Conservation (phyloP, 1,140 invertebrate species). For the Cyrtorhinus lividipennis region DNA sequence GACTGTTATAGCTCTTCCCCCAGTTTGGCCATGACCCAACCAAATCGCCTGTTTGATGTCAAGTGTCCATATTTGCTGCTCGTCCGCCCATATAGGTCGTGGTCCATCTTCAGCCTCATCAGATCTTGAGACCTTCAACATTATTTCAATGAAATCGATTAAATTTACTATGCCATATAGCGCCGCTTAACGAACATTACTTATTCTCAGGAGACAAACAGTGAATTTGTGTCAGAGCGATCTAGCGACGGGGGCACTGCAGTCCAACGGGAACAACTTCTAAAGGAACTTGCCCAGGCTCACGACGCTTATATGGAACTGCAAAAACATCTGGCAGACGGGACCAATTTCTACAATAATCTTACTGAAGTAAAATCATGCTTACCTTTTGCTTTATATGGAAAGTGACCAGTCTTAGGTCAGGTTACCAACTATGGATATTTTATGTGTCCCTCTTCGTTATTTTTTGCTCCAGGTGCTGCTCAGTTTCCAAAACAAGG, state of each 20-base stretch:
- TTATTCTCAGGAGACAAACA: constrained; percentile 45
- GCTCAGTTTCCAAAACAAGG: constrained; percentile 92
- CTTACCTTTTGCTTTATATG: not conserved
- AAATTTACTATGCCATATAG: not conserved
- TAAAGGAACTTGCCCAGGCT: constrained; percentile 74
- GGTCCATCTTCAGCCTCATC: too few species aligned
- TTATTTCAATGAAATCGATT: not conserved
- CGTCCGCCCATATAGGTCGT: too few species aligned
- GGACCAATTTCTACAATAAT: constrained; percentile 97
- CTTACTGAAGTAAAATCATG: constrained; percentile 56
- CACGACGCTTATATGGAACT: constrained; percentile 87
- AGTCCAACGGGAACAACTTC: constrained; percentile 50
- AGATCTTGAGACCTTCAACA: too few species aligned
- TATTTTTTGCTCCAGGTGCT: constrained; percentile 46
- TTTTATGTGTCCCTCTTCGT: not conserved
- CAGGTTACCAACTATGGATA: not conserved
- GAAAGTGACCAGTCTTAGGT: not conserved
- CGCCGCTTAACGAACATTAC: not conserved
- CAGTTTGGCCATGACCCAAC: too few species aligned
- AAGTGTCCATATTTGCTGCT: too few species aligned
- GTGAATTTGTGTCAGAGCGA: constrained; percentile 56
- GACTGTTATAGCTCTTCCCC: too few species aligned
- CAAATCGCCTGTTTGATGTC: too few species aligned
- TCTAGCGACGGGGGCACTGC: constrained; percentile 42
- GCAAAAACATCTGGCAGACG: constrained; percentile 79